Percentiles rank a stretch among this genome's conserved stretches.
phyloP scores from a whole-genome alignment of 64 coral and sea anemone genomes.

The Anthopleura sola region DNA sequence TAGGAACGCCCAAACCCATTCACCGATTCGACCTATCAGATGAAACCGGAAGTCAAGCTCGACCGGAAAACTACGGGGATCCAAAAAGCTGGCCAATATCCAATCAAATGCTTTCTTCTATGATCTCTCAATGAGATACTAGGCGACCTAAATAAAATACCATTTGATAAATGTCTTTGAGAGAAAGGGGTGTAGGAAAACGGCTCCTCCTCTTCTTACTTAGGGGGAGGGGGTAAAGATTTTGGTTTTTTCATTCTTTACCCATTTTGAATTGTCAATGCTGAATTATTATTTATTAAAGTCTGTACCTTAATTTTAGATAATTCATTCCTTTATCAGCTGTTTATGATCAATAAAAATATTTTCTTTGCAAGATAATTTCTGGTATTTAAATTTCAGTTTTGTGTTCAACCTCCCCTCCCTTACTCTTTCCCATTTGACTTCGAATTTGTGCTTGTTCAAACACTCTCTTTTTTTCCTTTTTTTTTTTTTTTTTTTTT shows the following conservation, averaged over 20 bases:
- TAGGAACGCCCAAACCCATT: slow-evolving; percentile 59
- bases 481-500: too few relatives aligned
- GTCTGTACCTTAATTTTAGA: not conserved
- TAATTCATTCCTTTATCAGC: not conserved
- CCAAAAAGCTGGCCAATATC: slow-evolving; percentile 78
- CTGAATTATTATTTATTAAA: not conserved
- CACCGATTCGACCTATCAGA: slow-evolving; percentile 31
- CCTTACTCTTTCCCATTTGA: not conserved
- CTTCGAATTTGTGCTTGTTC: not conserved
- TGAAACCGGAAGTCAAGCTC: not conserved
- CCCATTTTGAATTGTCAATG: not conserved
- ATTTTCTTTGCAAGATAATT: not conserved
- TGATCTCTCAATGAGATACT: slow-evolving; percentile 35
- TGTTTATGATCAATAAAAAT: not conserved
- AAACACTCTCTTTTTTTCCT: too few relatives aligned
- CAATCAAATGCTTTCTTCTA: slow-evolving; percentile 72
- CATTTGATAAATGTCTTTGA: not conserved
- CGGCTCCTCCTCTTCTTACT: not conserved
- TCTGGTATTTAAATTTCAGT: not conserved
- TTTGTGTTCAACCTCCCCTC: not conserved
- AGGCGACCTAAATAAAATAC: not conserved
- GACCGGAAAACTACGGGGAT: slow-evolving; percentile 65
- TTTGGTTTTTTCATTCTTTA: not conserved
- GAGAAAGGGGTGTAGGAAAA: not conserved
- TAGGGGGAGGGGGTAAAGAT: not conserved